These are phyloP conservation scores for Aphis craccivora DNA, from an alignment of 1,140 invertebrate genomes.

Conservation along the genomic window DNA sequence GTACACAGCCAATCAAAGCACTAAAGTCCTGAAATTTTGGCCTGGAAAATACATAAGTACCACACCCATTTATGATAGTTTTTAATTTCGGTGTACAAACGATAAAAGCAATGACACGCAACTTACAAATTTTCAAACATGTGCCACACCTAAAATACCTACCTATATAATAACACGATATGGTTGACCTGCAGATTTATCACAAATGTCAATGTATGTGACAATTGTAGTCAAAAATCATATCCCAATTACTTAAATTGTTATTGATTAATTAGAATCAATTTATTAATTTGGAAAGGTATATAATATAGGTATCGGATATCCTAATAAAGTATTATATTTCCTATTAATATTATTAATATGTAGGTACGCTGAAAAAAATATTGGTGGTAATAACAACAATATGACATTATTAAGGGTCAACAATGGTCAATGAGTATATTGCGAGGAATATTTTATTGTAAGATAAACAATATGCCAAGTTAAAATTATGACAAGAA, in stretches of 20 bases:
- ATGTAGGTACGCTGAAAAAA: too few species aligned
- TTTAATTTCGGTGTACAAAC: conserved; percentile 46
- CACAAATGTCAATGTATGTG: background rate
- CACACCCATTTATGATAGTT: conserved; percentile 51
- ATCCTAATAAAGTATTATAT: background rate
- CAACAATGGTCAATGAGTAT: too few species aligned
- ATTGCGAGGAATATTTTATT: too few species aligned
- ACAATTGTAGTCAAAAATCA: background rate
- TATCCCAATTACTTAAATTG: background rate
- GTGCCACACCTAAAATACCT: conserved; percentile 42
- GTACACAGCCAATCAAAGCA: background rate
- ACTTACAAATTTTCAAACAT: conserved; percentile 18
- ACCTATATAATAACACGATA: conserved; percentile 28
- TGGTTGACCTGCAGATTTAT: conserved; percentile 26
- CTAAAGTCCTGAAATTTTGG: background rate
- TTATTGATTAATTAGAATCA: background rate
- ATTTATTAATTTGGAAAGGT: background rate
- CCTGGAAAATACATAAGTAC: conserved; percentile 25
- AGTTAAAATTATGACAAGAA: too few species aligned
- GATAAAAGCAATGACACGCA: conserved; percentile 47
- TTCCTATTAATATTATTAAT: background rate
- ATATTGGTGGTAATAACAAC: too few species aligned
- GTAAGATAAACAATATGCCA: too few species aligned
- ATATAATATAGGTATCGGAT: too few species aligned
- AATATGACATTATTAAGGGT: too few species aligned